Conservation (phyloP, 2,113 vertebrate species). For the Gavialis gangeticus region DNA sequence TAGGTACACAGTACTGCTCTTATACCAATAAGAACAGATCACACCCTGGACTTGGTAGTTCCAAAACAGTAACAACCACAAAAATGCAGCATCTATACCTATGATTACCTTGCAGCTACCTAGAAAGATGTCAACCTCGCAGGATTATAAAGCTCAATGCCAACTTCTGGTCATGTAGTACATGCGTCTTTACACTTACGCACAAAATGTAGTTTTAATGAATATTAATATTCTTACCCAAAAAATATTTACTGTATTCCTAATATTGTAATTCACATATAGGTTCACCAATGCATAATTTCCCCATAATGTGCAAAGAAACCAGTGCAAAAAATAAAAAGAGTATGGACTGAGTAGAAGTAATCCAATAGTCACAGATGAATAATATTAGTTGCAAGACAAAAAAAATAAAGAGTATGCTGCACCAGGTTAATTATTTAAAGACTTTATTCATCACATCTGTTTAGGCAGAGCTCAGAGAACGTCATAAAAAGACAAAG, state of each 20-base stretch:
- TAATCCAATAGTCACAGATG: not conserved
- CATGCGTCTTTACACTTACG: not conserved
- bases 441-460: not conserved
- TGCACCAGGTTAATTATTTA: not conserved
- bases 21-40: not conserved
- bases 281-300: not conserved
- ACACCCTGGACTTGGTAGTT: not conserved
- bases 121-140: not conserved
- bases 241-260: not conserved
- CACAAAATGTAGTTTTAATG: not conserved
- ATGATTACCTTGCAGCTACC: not conserved
- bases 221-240: not conserved
- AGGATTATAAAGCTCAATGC: not conserved
- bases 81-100: not conserved
- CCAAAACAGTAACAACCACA: not conserved
- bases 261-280: not conserved
- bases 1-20: not conserved
- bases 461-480: not conserved
- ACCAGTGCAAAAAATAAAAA: not conserved
- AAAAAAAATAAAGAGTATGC: not conserved
- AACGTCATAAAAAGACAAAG: not conserved
- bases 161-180: too few relatives aligned
- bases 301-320: not conserved
- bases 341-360: not conserved
- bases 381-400: not conserved